Percentiles rank a stretch among this genome's conserved stretches.
Evolutionary conservation across 2,888 invertebrate genomes (phyloP).

Genomic region (Sarcophaga rosellei): DNA sequence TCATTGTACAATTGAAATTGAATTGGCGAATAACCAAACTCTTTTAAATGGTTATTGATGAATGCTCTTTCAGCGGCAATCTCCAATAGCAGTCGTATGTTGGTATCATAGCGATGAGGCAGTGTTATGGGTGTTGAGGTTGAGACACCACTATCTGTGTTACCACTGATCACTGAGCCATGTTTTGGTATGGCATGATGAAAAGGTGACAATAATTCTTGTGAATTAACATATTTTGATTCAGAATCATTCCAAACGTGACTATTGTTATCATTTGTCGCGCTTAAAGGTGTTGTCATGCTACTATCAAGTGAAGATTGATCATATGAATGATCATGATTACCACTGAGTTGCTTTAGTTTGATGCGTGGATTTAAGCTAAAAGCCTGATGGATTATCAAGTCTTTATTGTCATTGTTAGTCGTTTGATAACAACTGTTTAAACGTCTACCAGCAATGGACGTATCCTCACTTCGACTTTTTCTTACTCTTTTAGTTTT

Average conservation of each 20-base stretch:
- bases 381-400: conserved; percentile 47
- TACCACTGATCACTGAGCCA: conserved; percentile 16
- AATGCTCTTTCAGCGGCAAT: conserved; percentile 66
- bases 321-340: background rate
- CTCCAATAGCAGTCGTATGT: conserved; percentile 43
- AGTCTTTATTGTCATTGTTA: conserved; percentile 2
- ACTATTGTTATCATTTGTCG: background rate
- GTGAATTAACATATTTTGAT: conserved; percentile 41
- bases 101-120: background rate
- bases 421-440: background rate
- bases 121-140: conserved; percentile 12
- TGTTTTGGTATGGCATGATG: conserved; percentile 6
- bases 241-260: background rate
- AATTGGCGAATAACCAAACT: conserved; percentile 61
- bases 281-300: background rate
- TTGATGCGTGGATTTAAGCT: conserved; percentile 46
- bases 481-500: background rate
- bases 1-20: conserved; percentile 64
- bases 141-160: conserved; percentile 56
- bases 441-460: background rate
- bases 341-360: conserved; percentile 12
- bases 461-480: background rate
- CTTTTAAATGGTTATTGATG: conserved; percentile 61
- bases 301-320: background rate
- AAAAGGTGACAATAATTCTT: conserved; percentile 33